Base-by-base conservation (phyloP, 2,797 vertebrate genomes). In the Podarcis lilfordi region DNA sequence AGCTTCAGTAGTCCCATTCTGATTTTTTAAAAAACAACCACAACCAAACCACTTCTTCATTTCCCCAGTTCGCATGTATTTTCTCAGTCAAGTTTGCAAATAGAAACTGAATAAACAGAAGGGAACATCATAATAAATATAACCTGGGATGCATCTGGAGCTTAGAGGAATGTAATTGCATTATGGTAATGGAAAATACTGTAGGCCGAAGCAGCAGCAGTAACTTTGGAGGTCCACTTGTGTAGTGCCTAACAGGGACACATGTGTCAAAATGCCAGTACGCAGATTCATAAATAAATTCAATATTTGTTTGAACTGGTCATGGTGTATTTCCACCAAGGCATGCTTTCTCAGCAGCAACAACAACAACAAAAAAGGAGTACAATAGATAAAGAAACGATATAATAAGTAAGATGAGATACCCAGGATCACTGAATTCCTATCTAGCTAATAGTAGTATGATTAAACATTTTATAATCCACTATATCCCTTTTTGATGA, bases 121-220 rank as follows among this genome's bases (percentile, higher is more conserved):
- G 88, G 89, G 40, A 89, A 61, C 91, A 89, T 93, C 0, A 0
- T 89, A 91, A 94, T 92, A 95, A 94, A 93, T 91, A 93, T 86
- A 96, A 92, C 85, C 88, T 93, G 90, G 89, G 93, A 86, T 90
- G 0, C 0, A 87, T 94, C 92, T 92, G 93, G 82, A 61, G 87
- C 88, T 94, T 93, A 89, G 92, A 94, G 89, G 78, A 92, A 91
- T 91, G 88, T 92, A 92, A 89, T 89, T 91, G 82, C 80, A 91
- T 95, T 94, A 94, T 59, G 92, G 91, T 93, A 93, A 88, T 69
- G 86, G 86, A 94, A 92, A 93, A 82, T 88, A 92, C 86, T 86
- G 80, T 91, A 94, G 89, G 69, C 86, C 43, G 27, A 82, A 86
- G 91, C 84, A 86, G 91, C 91, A 93, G 78, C 92, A 94, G 90